Evolutionary conservation across 1,140 invertebrate genomes (phyloP), one percentile per base, ranked within the genome.

Genomic region (Zaprionus camerounensis): DNA sequence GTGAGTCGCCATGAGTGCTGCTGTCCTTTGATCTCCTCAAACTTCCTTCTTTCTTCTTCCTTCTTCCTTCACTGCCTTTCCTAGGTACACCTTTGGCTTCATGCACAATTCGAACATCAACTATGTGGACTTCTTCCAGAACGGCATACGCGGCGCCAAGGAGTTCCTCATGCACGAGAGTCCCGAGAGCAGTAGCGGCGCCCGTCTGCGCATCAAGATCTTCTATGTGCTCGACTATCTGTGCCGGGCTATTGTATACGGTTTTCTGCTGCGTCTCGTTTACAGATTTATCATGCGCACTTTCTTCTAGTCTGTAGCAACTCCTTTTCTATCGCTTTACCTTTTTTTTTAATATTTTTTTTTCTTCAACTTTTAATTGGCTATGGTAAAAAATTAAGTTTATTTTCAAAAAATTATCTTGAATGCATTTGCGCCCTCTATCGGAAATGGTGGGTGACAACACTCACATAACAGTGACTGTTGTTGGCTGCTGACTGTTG

Each of bases 91-190:
- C 13, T 92, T 92, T 66, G 79, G 91, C 0, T 91, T 92, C 22
- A 62, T 92, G 67, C 84, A 94, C 7, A 82, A 93, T 28, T 93
- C 94, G 44, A 84, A 93, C 11, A 75, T 94, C 3, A 93, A 95
- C 44, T 80, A 93, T 3, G 78, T 91, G 41, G 86, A 94, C 2
- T 95, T 94, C 78, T 94, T 94, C 55, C 94, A 91, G 26, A 91
- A 94, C n/a, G 94, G 92, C 28, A 91, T 94, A 3, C 88, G 93
- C 0, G 95, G 95, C 0, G 94, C 93, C 0, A 94, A 95, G 76
- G 91, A 92, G 62, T 96, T 94, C 80, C 80, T 96, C 4, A 56
- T 96, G 15, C 93, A 95, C 0, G 95, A 96, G 71, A 93, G 93
- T 51, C 91, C 94, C 24, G 92, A 94, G 0, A 94, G 94, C 62